A percentile compares a stretch with the other conserved stretches of the same genome.
Conservation (phyloP, 2,888 invertebrate species). For the Cephalotes varians region DNA sequence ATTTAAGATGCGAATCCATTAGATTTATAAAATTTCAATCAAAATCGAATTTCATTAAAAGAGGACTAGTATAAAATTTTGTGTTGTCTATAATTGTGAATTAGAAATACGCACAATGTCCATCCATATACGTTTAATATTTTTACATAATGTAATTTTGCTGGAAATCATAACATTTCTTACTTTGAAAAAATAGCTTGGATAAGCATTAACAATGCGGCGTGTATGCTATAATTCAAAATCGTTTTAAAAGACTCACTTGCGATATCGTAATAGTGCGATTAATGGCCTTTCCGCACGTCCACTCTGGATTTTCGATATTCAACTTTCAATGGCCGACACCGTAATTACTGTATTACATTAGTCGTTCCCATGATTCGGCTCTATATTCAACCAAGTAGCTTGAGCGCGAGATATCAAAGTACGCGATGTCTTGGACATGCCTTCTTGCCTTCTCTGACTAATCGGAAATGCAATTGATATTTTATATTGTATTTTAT, state of each 20-base stretch:
- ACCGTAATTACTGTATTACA: slow-evolving; percentile 44
- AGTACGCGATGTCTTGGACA: background rate
- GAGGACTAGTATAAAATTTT: background rate
- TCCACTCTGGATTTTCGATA: slow-evolving; percentile 43
- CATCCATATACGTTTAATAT: background rate
- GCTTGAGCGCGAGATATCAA: slow-evolving; percentile 20
- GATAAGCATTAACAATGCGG: slow-evolving; percentile 24
- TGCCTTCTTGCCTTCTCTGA: background rate
- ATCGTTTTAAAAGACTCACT: slow-evolving; percentile 34
- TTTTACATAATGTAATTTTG: background rate
- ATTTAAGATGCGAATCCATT: background rate
- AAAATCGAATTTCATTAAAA: background rate
- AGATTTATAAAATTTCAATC: background rate
- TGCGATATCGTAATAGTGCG: slow-evolving; percentile 38
- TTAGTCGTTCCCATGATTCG: slow-evolving; percentile 24
- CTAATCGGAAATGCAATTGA: background rate
- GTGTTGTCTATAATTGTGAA: background rate
- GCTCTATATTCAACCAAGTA: slow-evolving; percentile 4
- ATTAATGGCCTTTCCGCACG: slow-evolving; percentile 39
- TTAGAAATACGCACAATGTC: background rate
- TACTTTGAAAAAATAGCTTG: slow-evolving; percentile 14
- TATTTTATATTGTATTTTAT: too few relatives aligned
- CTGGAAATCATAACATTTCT: background rate
- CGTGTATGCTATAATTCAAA: slow-evolving; percentile 33
- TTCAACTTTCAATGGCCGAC: slow-evolving; percentile 45